Conservation (phyloP, 2,797 vertebrate species). For the Jordanella pulchra region DNA sequence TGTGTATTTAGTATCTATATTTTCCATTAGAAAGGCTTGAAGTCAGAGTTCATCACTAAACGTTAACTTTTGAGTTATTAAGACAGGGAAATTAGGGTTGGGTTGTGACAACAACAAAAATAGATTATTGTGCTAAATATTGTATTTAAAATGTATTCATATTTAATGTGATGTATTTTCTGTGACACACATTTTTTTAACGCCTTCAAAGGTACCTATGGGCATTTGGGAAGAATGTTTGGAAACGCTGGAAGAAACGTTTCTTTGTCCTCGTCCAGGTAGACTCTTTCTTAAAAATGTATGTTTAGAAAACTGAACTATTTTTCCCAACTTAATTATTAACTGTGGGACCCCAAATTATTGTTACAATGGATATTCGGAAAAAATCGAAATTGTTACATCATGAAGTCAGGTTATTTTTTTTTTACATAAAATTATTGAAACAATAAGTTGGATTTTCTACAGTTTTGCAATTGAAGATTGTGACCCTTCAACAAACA, state of each 20-base stretch:
- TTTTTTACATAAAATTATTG: neutral
- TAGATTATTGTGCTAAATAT: neutral
- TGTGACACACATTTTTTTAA: conserved; percentile 14
- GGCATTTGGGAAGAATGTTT: conserved; percentile 99
- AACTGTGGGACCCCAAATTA: no score
- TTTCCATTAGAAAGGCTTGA: conserved; percentile 11
- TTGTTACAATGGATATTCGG: neutral
- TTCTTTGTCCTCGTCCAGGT: conserved; percentile 99
- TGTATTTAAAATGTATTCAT: neutral
- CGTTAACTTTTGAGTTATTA: neutral
- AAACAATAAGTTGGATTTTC: neutral
- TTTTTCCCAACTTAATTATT: no score
- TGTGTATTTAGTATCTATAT: conserved; percentile 30
- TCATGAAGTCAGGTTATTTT: no score
- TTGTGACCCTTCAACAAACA: neutral
- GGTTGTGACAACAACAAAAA: neutral
- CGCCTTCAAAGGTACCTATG: conserved; percentile 90
- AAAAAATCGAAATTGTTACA: no score
- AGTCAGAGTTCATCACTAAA: conserved; percentile 10
- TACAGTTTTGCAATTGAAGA: neutral
- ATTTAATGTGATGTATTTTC: neutral
- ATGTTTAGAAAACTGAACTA: neutral
- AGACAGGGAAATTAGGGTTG: neutral
- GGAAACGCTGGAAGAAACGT: conserved; percentile 99
- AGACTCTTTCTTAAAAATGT: conserved; percentile 1